Conservation (phyloP, 2,113 vertebrate genomes). For the Seriola aureovittata region DNA sequence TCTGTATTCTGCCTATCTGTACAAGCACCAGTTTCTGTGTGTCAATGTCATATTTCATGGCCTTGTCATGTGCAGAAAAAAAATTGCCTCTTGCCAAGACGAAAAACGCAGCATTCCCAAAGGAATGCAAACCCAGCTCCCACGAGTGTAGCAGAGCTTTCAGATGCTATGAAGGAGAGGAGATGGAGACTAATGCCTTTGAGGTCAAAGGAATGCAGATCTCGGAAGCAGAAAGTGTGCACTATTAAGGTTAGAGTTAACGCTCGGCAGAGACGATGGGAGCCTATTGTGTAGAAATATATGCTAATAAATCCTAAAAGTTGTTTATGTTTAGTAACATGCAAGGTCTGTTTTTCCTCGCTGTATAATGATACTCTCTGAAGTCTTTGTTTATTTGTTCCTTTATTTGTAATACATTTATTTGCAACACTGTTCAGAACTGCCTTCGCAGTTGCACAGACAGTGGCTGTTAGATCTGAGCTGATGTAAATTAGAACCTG, state of each 20-base stretch:
- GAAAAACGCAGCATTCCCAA: conserved; percentile 23
- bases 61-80: conserved; percentile 51
- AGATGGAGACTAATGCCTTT: conserved; percentile 61
- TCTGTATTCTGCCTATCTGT: conserved; percentile 44
- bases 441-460: neutral
- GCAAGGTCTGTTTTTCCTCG: neutral
- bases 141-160: conserved; percentile 45
- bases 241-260: conserved; percentile 28
- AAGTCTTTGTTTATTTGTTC: neutral
- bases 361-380: neutral
- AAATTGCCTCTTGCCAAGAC: neutral
- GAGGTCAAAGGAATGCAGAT: conserved; percentile 49
- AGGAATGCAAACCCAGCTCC: conserved; percentile 27
- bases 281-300: conserved; percentile 2
- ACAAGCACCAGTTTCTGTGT: conserved; percentile 34
- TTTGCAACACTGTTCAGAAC: neutral
- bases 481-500: neutral
- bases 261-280: neutral
- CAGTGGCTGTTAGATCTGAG: neutral
- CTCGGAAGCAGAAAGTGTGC: conserved; percentile 34
- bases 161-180: conserved; percentile 29
- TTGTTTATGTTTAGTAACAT: conserved; percentile 4
- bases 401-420: neutral
- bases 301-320: neutral
- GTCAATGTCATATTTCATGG: conserved; percentile 60